A percentile compares a stretch with the other conserved stretches of the same genome.
Conservation (phyloP, 2,888 invertebrate species). For the Pristionchus mayeri region DNA sequence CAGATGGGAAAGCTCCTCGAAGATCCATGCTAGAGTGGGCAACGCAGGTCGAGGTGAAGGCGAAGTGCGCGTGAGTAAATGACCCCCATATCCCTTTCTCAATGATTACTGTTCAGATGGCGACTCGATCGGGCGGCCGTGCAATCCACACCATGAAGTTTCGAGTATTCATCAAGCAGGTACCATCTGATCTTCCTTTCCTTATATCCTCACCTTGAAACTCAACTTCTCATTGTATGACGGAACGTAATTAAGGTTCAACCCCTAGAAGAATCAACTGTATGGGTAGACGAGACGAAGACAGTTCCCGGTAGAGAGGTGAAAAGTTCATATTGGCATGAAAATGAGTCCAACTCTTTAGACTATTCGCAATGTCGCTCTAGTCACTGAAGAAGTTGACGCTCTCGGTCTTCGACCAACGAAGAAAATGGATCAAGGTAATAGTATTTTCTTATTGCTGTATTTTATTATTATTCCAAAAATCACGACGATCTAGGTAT, state of each 20-base stretch:
- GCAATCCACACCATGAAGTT: constrained; percentile 88
- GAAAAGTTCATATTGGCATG: no score
- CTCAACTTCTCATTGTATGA: no score
- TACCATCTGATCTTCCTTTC: no score
- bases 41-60: constrained; percentile 89
- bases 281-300: constrained; percentile 97
- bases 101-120: constrained; percentile 82
- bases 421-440: constrained; percentile 63
- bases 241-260: constrained; percentile 76
- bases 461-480: not conserved
- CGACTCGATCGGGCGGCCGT: constrained; percentile 88
- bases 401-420: constrained; percentile 67
- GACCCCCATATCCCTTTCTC: not conserved
- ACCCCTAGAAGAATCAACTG: constrained; percentile 95
- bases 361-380: constrained; percentile 66
- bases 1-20: constrained; percentile 97
- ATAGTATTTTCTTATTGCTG: not conserved
- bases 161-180: constrained; percentile 64
- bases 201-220: no score
- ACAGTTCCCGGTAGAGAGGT: constrained; percentile 74
- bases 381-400: constrained; percentile 67
- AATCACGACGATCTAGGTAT: not conserved
- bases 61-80: constrained; percentile 80
- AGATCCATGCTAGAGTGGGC: constrained; percentile 95
- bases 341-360: constrained; percentile 41